Percentiles rank a stretch among this genome's conserved stretches.
Conservation (phyloP, 2,888 invertebrate genomes). For the Metopia argyrocephala region DNA sequence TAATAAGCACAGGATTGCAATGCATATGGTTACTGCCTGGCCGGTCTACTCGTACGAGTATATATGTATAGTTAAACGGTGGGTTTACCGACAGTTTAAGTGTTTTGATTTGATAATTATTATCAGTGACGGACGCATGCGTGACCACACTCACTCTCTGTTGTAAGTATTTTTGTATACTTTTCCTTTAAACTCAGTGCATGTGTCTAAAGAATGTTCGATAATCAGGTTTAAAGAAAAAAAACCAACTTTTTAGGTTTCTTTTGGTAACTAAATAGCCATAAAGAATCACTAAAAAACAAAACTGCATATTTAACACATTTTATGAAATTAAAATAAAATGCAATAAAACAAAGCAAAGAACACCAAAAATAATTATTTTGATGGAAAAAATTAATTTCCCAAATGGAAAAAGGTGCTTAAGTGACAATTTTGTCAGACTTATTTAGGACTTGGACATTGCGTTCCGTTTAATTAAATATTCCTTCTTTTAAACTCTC, state of each 20-base stretch:
- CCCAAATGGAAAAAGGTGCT: no score
- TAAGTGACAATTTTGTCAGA: background rate
- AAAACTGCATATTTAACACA: slow-evolving; percentile 53
- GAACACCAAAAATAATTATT: background rate
- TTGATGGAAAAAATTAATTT: background rate
- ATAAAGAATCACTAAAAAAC: slow-evolving; percentile 25
- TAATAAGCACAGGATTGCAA: background rate
- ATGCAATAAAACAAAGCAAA: background rate
- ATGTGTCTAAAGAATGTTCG: no score
- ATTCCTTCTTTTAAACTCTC: background rate
- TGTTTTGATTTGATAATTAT: slow-evolving; percentile 77
- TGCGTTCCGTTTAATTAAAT: no score
- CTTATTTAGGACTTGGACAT: slow-evolving; percentile 8
- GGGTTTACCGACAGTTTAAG: slow-evolving; percentile 74
- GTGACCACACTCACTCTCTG: slow-evolving; percentile 69
- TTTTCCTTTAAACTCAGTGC: slow-evolving; percentile 3
- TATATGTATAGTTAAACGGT: slow-evolving; percentile 63
- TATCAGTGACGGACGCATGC: slow-evolving; percentile 73
- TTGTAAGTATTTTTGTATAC: background rate
- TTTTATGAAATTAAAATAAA: slow-evolving; percentile 43
- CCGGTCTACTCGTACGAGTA: background rate
- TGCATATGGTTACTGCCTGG: no score
- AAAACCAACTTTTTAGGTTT: background rate
- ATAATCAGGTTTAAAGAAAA: no score
- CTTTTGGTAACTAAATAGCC: slow-evolving; percentile 21